Percentiles rank a stretch among this genome's conserved stretches.
Conservation (phyloP, 92 coral and sea anemone genomes). For the Heliopora coerulea region DNA sequence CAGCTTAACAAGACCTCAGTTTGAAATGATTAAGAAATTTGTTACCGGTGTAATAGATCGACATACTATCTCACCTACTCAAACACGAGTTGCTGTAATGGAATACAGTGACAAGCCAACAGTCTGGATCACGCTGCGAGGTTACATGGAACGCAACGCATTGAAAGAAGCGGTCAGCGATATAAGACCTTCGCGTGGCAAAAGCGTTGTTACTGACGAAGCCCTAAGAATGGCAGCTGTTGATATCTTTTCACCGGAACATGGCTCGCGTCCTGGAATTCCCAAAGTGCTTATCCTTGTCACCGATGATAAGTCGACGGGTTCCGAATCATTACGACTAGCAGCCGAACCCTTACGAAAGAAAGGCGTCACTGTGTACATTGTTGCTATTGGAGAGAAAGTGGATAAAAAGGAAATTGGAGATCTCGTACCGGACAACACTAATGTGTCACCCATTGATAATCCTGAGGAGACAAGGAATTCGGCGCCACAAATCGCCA, state of each 20-base stretch:
- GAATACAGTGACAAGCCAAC: slow-evolving; percentile 64
- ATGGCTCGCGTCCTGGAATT: slow-evolving; percentile 57
- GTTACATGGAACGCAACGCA: slow-evolving; percentile 46
- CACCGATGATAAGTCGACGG: slow-evolving; percentile 57
- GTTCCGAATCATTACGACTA: slow-evolving; percentile 46
- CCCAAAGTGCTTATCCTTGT: slow-evolving; percentile 69
- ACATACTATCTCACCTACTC: slow-evolving; percentile 59
- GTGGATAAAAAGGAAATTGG: slow-evolving; percentile 52
- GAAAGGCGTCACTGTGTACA: slow-evolving; percentile 64
- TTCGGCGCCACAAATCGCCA: slow-evolving; percentile 24
- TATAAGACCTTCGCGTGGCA: slow-evolving; percentile 54
- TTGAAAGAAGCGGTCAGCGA: slow-evolving; percentile 60
- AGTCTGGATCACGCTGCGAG: slow-evolving; percentile 59
- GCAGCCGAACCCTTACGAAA: slow-evolving; percentile 64
- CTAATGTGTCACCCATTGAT: slow-evolving; percentile 27
- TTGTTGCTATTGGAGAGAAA: slow-evolving; percentile 64
- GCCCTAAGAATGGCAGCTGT: slow-evolving; percentile 65
- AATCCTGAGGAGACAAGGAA: neutral
- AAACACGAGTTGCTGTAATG: slow-evolving; percentile 67
- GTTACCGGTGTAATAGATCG: slow-evolving; percentile 50
- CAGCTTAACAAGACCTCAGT: slow-evolving; percentile 58
- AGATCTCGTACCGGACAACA: slow-evolving; percentile 32
- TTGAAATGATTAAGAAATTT: slow-evolving; percentile 58
- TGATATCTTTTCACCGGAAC: slow-evolving; percentile 57
- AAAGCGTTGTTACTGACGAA: slow-evolving; percentile 48